Evolutionary conservation across 2,797 vertebrate genomes (phyloP).

Genomic region (Zalophus californianus): DNA sequence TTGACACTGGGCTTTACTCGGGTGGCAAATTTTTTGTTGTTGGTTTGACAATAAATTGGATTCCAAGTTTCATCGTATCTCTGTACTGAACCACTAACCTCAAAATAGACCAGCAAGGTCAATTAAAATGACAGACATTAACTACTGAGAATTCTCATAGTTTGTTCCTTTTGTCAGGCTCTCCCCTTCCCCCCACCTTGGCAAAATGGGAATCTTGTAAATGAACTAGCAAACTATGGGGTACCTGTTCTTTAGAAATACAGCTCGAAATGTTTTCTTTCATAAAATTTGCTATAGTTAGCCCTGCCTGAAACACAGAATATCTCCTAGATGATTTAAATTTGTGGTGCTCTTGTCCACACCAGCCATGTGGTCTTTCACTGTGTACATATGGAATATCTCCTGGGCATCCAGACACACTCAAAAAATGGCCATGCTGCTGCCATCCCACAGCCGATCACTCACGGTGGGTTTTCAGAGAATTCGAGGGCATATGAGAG

Average conservation of each 20-base stretch:
- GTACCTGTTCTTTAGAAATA: neutral
- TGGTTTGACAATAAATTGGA: neutral
- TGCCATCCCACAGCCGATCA: neutral
- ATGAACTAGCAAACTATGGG: neutral
- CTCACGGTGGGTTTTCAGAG: neutral
- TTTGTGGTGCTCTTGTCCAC: neutral
- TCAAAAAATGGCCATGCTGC: neutral
- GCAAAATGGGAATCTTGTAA: neutral
- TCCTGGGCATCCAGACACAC: neutral
- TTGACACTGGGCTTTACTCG: neutral
- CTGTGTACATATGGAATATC: neutral
- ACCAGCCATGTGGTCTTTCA: neutral
- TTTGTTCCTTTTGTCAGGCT: neutral
- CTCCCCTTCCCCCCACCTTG: neutral
- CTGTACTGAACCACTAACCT: neutral
- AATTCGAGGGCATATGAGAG: neutral
- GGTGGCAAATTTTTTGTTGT: neutral
- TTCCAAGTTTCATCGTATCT: neutral
- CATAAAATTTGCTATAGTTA: neutral
- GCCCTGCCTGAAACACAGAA: neutral
- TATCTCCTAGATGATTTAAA: neutral
- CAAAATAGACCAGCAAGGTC: neutral
- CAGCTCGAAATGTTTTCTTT: neutral
- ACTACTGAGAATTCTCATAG: neutral
- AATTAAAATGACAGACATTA: neutral